Evolutionary conservation across 2,888 invertebrate species (phyloP).

Genomic region (Isoperla grammatica): DNA sequence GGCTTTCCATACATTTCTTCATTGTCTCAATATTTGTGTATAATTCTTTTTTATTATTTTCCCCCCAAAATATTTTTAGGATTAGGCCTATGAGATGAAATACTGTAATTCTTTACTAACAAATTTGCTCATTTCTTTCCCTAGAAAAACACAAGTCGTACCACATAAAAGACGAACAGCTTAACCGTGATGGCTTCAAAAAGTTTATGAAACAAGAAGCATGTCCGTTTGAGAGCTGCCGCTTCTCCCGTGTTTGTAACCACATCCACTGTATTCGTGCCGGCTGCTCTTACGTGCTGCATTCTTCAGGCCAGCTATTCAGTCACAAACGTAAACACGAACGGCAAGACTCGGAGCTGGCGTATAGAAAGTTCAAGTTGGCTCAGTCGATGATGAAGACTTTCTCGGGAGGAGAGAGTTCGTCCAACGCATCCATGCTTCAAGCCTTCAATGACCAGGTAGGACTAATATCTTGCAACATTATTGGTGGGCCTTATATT

Average conservation of each 20-base stretch:
- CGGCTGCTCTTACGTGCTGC: conserved; percentile 92
- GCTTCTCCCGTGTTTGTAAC: conserved; percentile 92
- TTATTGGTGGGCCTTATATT: too few relatives aligned
- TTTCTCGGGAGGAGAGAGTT: conserved; percentile 35
- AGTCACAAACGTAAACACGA: conserved; percentile 98
- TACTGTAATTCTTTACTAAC: too few relatives aligned
- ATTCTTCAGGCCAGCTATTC: conserved; percentile 93
- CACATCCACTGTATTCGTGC: conserved; percentile 97
- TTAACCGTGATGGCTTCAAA: conserved; percentile 94
- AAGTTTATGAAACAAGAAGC: conserved; percentile 97
- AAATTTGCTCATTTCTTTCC: too few relatives aligned
- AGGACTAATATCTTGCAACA: too few relatives aligned
- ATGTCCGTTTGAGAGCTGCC: conserved; percentile 86
- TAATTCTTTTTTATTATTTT: too few relatives aligned
- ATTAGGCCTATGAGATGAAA: too few relatives aligned
- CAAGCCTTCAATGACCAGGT: conserved; percentile 36
- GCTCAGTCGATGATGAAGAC: conserved; percentile 44
- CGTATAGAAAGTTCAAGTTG: conserved; percentile 70
- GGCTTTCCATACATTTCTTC: too few relatives aligned
- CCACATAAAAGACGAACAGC: conserved; percentile 94
- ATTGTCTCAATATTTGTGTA: too few relatives aligned
- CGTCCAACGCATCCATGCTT: conserved; percentile 29
- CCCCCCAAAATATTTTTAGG: too few relatives aligned
- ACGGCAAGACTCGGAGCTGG: conserved; percentile 84
- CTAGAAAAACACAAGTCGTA: conserved; percentile 98